Evolutionary conservation across 2,113 vertebrate species (phyloP).

Genomic region (Tricholaema leucomelas): DNA sequence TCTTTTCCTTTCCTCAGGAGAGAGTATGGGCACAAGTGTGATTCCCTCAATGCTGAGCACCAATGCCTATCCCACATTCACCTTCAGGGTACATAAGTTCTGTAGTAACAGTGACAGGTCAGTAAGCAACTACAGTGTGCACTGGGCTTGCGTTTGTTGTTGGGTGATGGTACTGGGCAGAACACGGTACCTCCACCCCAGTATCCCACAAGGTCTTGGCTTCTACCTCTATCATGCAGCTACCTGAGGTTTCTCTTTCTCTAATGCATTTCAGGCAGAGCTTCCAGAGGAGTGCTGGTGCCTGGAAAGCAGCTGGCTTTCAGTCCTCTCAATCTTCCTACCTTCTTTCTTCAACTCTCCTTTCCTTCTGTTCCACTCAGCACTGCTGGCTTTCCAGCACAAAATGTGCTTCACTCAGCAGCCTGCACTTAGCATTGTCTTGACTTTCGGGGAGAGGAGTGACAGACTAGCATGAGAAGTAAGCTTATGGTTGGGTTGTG

Average conservation of each 20-base stretch:
- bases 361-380: neutral
- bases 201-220: slow-evolving; percentile 29
- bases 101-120: neutral
- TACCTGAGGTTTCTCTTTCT: slow-evolving; percentile 28
- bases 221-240: slow-evolving; percentile 56
- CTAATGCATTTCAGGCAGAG: slow-evolving; percentile 22
- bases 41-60: slow-evolving; percentile 45
- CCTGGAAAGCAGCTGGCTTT: slow-evolving; percentile 41
- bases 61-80: slow-evolving; percentile 41
- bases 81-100: slow-evolving; percentile 14
- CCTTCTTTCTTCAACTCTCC: neutral
- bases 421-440: neutral
- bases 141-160: slow-evolving; percentile 13
- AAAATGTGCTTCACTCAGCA: neutral
- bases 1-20: slow-evolving; percentile 27
- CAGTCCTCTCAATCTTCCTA: neutral
- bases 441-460: neutral
- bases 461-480: neutral
- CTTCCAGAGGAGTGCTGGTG: neutral
- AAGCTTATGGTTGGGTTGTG: neutral
- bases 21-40: slow-evolving; percentile 6
- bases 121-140: slow-evolving; percentile 40
- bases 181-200: neutral
- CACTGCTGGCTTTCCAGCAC: slow-evolving; percentile 15
- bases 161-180: slow-evolving; percentile 4